Evolutionary conservation across 2,797 vertebrate genomes (phyloP), one percentile per base, ranked within the genome.

Genomic region (Spinibarbus caldwelli): DNA sequence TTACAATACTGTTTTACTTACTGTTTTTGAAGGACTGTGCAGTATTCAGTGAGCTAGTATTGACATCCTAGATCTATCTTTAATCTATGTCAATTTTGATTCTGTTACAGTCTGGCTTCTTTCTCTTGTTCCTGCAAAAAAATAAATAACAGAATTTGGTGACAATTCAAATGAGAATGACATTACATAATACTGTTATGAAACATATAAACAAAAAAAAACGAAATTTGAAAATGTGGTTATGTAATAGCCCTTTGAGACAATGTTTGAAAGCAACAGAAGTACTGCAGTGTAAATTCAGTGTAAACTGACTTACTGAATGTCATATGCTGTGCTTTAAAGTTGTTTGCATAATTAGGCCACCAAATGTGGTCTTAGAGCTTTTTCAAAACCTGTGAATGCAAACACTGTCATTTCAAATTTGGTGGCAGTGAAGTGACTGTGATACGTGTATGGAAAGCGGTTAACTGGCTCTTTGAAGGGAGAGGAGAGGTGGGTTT

Each of bases 391-490:
- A 41, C 36, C 36, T 45, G 68, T 45, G 7, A 23, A 49, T 41
- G 36, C 67, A 45, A 57, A 52, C 36, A 29, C 29, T 75, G 41
- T 47, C 41, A 47, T 64, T 83, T 75, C 21, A 73, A 34, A 83
- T 62, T 64, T n/a, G 23, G 21, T 26, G 38, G 21, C 21, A 26
- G 70, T 82, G 41, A 73, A 82, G 26, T 64, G 54, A 62, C 41
- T 36, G 81, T 62, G 38, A 82, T 72, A 26, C 62, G 23, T 76
- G 59, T 52, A 76, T 26, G 71, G 57, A 76, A 83, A 67, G 45
- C 1, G 5, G 41, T 67, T 67, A 77, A 67, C 73, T 84, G 47
- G 12, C 41, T 84, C 73, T 84, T 77, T 78, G 62, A 84, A 68
- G 64, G 64, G 19, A 52, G 36, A 49, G 47, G 47, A 77, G 82